Base-by-base conservation (phyloP, 2,797 vertebrate species). In the Labeo calbasu region DNA sequence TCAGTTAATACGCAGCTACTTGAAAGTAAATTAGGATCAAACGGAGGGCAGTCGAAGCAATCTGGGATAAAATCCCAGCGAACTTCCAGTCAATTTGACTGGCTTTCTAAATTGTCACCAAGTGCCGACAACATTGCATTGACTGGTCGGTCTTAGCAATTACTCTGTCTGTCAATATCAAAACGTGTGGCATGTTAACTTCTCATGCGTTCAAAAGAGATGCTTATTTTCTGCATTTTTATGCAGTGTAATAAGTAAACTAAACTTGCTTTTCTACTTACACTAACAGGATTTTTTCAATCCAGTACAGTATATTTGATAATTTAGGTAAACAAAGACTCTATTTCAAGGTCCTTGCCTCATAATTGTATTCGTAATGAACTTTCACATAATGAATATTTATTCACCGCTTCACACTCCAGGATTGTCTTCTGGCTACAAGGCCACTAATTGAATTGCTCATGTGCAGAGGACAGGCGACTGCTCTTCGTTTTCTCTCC, bases 381-480 rank as follows among this genome's bases (percentile, higher is more conserved):
- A 89, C 86, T 80, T 85, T 86, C 80, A 59, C 79, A 78, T 85
- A 82, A 88, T 89, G 84, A 90, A 89, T 90, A 89, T 89, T 87
- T 85, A 90, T 87, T 80, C 63, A 72, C 69, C 25, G 77, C 17
- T 69, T 28, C 79, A 85, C 83, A 81, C 84, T 83, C 84, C 77
- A 88, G 89, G 86, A 89, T 90, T 89, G 78, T 86, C 86, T 86
- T 77, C 15, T 50, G 43, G 77, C 71, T 84, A 83, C 53, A 68
- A 63, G 77, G 88, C 79, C 80, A 87, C 84, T 88, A 89, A 90
- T 90, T 89, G 80, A 87, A 84, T 86, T 83, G 84, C 88, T 86
- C 17, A 12, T 80, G 63, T 80, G 84, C 70, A 83, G 66, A 85
- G 86, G 83, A 63, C 79, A 72, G 51, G 25, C 57, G 53, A 66